A percentile compares a stretch with the other conserved stretches of the same genome.
phyloP scores from a whole-genome alignment of 1,140 invertebrate genomes.

The Gryllus bimaculatus region DNA sequence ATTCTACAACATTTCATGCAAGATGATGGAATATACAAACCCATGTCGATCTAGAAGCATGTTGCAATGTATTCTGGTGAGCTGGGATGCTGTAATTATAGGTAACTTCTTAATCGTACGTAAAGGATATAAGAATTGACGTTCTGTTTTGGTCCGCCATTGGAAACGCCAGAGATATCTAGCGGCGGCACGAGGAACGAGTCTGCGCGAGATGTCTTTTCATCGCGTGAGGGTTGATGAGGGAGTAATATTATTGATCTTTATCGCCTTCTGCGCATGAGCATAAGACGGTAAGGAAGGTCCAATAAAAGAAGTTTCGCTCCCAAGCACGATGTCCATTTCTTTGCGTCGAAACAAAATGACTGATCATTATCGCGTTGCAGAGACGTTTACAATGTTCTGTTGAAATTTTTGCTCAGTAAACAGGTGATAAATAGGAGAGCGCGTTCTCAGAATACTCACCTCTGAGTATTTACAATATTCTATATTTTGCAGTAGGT shows the following conservation, averaged over 20 bases:
- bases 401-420: too few species aligned
- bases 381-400: background rate
- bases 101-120: too few species aligned
- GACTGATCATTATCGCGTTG: background rate
- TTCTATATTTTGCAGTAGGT: too few species aligned
- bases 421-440: too few species aligned
- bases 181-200: background rate
- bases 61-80: too few species aligned
- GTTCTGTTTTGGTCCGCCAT: background rate
- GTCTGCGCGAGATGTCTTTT: background rate
- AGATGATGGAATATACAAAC: too few species aligned
- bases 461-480: too few species aligned
- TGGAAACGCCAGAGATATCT: background rate
- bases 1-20: too few species aligned
- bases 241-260: constrained; percentile 1
- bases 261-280: background rate
- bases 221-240: background rate
- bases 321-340: background rate
- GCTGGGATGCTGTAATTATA: too few species aligned
- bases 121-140: too few species aligned
- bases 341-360: background rate
- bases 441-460: too few species aligned
- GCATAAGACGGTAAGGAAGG: background rate
- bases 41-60: too few species aligned
- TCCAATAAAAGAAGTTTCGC: background rate